These are phyloP conservation scores for Cryptocephalus primarius DNA, from an alignment of 2,888 invertebrate species.

Conservation along the genomic window DNA sequence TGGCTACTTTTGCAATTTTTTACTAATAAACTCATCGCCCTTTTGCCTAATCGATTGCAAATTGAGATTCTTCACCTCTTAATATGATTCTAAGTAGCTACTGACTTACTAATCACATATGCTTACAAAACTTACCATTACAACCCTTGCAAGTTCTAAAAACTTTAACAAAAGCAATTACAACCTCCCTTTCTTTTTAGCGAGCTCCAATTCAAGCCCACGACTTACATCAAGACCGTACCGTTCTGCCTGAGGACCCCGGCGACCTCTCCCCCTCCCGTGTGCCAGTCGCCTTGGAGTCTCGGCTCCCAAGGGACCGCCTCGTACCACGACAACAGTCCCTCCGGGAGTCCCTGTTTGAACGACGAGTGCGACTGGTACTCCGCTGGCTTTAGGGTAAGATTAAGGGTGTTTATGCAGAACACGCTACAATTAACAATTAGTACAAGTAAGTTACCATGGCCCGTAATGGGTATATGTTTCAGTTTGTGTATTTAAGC, in stretches of 20 bases:
- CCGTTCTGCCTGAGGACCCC: slow-evolving; percentile 2
- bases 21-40: too few species aligned
- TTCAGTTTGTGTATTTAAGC: too few species aligned
- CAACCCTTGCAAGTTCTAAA: too few species aligned
- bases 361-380: slow-evolving; percentile 21
- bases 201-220: not conserved
- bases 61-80: too few species aligned
- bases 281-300: slow-evolving; percentile 21
- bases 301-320: slow-evolving; percentile 23
- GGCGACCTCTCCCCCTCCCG: slow-evolving; percentile 5
- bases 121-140: too few species aligned
- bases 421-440: not conserved
- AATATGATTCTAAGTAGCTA: too few species aligned
- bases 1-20: too few species aligned
- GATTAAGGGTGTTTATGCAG: not conserved
- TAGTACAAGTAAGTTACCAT: not conserved
- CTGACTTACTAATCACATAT: too few species aligned
- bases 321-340: slow-evolving; percentile 19
- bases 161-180: too few species aligned
- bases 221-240: slow-evolving; percentile 2
- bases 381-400: slow-evolving; percentile 22
- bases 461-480: too few species aligned
- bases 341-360: slow-evolving; percentile 17
- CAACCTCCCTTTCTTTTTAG: not conserved
- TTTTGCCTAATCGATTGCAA: too few species aligned